Percentiles rank a stretch among this genome's conserved stretches.
These are phyloP conservation scores for Nemopilema nomurai DNA, from an alignment of 30 jellyfish, hydroid and myxozoan genomes.

Conservation along the genomic window DNA sequence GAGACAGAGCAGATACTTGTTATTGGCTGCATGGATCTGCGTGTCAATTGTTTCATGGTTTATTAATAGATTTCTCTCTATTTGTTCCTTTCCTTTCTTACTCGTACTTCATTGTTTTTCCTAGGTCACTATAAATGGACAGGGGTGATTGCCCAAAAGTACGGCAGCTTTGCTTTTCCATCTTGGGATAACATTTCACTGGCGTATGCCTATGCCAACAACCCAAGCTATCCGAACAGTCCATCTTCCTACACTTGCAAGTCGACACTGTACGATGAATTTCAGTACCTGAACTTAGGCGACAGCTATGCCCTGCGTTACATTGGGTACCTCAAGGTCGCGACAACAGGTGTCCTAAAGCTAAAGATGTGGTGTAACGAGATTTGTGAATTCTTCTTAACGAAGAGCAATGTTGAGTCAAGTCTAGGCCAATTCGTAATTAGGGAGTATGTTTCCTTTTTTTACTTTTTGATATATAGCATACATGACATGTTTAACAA, in stretches of 20 bases:
- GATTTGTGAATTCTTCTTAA: constrained; percentile 14
- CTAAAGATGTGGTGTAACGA: constrained; percentile 38
- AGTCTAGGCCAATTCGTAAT: background rate
- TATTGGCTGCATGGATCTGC: background rate
- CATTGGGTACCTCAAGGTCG: constrained; percentile 27
- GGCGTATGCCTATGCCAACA: background rate
- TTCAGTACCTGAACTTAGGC: background rate
- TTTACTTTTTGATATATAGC: no score
- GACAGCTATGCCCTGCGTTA: constrained; percentile 15
- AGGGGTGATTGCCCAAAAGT: constrained; percentile 15
- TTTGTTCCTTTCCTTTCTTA: background rate
- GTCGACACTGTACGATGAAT: constrained; percentile 6
- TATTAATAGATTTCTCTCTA: background rate
- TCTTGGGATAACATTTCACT: background rate
- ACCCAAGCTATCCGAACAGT: constrained; percentile 29
- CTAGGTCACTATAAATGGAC: constrained; percentile 20
- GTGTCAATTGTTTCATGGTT: background rate
- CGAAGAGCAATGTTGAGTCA: background rate
- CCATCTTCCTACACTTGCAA: constrained; percentile 27
- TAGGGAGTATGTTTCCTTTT: background rate
- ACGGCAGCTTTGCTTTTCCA: constrained; percentile 6
- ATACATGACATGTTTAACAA: no score
- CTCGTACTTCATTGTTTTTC: no score
- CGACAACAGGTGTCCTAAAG: background rate
- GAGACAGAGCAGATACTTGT: background rate